Evolutionary conservation across 92 coral and sea anemone genomes (phyloP).

Genomic region (Umimayanthus kanabou): DNA sequence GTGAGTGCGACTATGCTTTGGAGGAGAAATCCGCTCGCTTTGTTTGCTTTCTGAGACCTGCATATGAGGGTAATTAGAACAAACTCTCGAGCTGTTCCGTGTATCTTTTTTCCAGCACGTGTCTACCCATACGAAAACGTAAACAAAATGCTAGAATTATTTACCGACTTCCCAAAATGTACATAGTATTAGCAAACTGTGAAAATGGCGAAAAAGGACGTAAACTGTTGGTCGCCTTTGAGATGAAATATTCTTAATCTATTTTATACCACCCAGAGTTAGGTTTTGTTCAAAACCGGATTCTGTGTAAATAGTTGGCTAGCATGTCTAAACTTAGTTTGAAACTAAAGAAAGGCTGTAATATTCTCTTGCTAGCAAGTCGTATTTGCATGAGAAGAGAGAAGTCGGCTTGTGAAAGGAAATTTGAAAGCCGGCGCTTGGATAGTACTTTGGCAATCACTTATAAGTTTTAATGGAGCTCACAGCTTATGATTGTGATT

Average conservation of each 20-base stretch:
- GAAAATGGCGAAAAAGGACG: constrained; percentile 15
- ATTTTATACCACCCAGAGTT: constrained; percentile 41
- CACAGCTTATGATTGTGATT: constrained; percentile 29
- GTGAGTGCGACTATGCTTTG: constrained; percentile 17
- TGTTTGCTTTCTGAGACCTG: constrained; percentile 41
- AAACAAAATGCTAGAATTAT: constrained; percentile 28
- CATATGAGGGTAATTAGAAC: constrained; percentile 33
- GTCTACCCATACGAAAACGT: constrained; percentile 22
- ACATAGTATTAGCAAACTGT: constrained; percentile 39
- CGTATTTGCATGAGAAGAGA: constrained; percentile 38
- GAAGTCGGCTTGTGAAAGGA: constrained; percentile 31
- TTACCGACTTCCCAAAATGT: constrained; percentile 30
- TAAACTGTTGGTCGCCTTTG: constrained; percentile 21
- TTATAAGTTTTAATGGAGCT: constrained; percentile 30
- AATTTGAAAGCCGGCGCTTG: constrained; percentile 9
- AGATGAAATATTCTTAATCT: constrained; percentile 34
- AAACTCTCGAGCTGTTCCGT: constrained; percentile 3
- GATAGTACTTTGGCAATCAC: constrained; percentile 16
- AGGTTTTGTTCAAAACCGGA: constrained; percentile 32
- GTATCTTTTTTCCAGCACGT: constrained; percentile 39
- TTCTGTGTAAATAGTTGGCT: constrained; percentile 38
- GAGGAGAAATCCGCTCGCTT: constrained; percentile 38
- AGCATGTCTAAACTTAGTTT: constrained; percentile 27
- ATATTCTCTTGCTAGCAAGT: constrained; percentile 7
- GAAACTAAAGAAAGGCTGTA: constrained; percentile 28